Evolutionary conservation across 2,797 vertebrate genomes (phyloP), one percentile per base, ranked within the genome.

Genomic region (Megaceryle alcyon): DNA sequence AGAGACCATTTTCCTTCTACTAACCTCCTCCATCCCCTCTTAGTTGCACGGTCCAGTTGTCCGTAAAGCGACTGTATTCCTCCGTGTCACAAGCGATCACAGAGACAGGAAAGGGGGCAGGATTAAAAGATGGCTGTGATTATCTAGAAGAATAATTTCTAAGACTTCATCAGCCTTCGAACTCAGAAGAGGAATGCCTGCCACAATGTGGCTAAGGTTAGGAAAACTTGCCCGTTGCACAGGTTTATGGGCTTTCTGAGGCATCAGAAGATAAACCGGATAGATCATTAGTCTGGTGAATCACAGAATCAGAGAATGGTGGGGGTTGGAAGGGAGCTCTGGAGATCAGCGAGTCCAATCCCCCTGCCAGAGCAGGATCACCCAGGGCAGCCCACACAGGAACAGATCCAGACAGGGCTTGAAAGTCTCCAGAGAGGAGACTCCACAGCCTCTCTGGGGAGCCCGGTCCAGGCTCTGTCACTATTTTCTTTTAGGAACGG

Each of bases 101-200:
- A 81, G 61, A 54, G 37, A 54, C 59, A 63, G 77, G 25, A 65
- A 69, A 82, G 29, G 9, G 53, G 63, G 29, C 59, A 88, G 76
- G 39, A 93, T 64, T 80, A 84, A 79, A 86, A 88, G 43, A 76
- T 53, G n/a, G 4, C 86, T 87, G 51, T 76, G 83, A 88, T 90
- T 64, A 78, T 6, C 33, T 28, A 54, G 76, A 59, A 82, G 41
- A 88, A 84, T 65, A 69, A 91, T 88, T 85, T 68, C 22, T 60
- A 64, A 60, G 17, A 25, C 28, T 44, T 33, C 28, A 73, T n/a
- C 86, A 70, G 49, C 46, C 61, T 84, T 92, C 54, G 2, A 29
- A 17, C 15, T n/a, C 18, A 37, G 25, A 61, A 81, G 29, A 90
- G 44, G 39, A 88, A 92, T 44, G 43, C 22, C 61, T 88, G 69